These are phyloP conservation scores for Dendrolimus pini DNA, from an alignment of 2,888 invertebrate species.

Conservation along the genomic window DNA sequence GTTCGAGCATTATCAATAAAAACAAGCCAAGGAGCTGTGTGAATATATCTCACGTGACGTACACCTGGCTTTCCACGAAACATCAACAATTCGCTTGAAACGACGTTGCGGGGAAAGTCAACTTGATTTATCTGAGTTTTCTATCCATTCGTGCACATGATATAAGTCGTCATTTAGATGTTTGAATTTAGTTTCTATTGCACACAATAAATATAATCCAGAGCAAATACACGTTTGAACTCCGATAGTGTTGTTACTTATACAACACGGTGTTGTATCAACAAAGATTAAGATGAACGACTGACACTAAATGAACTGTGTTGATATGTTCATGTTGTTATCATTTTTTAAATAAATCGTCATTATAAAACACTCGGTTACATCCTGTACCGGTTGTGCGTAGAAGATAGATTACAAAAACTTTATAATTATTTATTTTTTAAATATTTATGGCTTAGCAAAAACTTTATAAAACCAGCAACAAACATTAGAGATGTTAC, in stretches of 20 bases:
- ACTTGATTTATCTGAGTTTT: slow-evolving; percentile 17
- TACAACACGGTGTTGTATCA: slow-evolving; percentile 1
- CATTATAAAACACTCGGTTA: background rate
- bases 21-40: slow-evolving; percentile 11
- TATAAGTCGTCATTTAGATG: slow-evolving; percentile 5
- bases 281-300: slow-evolving; percentile 20
- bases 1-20: slow-evolving; percentile 15
- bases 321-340: slow-evolving; percentile 12
- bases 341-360: slow-evolving; percentile 13
- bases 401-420: too few relatives aligned
- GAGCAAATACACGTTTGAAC: too few relatives aligned
- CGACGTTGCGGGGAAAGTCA: slow-evolving; percentile 6
- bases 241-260: too few relatives aligned
- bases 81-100: slow-evolving; percentile 1
- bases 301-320: slow-evolving; percentile 22
- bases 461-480: too few relatives aligned
- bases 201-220: too few relatives aligned
- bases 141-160: slow-evolving; percentile 13
- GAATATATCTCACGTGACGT: slow-evolving; percentile 15
- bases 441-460: too few relatives aligned
- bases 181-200: background rate
- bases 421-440: too few relatives aligned
- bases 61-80: slow-evolving; percentile 13
- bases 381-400: background rate
- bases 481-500: too few relatives aligned